These are phyloP conservation scores for Solea solea DNA, from an alignment of 2,113 vertebrate genomes.

Conservation along the genomic window DNA sequence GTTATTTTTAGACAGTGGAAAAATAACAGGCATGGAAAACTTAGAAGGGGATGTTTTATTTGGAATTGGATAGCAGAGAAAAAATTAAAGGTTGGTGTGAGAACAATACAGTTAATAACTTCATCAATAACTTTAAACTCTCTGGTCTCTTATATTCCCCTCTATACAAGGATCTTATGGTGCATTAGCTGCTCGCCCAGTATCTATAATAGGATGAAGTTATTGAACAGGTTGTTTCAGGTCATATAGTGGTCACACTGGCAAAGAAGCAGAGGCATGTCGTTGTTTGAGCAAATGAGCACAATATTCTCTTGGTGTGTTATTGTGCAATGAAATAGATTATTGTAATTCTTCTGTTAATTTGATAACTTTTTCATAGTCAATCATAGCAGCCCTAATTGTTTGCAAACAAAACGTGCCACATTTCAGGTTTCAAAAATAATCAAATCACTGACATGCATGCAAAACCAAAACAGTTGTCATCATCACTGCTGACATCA, in stretches of 20 bases:
- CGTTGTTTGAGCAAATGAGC: no score
- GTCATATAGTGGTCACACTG: no score
- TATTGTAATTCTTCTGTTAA: not conserved
- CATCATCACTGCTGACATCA: no score
- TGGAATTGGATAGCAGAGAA: constrained; percentile 22
- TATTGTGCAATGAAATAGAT: no score
- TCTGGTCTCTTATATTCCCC: constrained; percentile 17
- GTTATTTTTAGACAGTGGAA: not conserved
- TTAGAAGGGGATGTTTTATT: constrained; percentile 17
- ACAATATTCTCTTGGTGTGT: no score
- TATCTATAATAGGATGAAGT: no score
- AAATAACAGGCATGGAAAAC: not conserved
- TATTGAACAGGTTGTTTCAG: no score
- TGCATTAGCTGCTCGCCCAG: not conserved
- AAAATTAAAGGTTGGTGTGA: constrained; percentile 21
- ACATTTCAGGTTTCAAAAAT: not conserved
- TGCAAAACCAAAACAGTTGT: not conserved
- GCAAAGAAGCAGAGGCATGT: no score
- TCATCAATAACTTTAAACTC: constrained; percentile 16
- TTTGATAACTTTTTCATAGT: not conserved
- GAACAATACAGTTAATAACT: constrained; percentile 20
- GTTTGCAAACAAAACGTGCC: not conserved
- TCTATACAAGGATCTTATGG: constrained; percentile 34
- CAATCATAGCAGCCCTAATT: not conserved
- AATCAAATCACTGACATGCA: not conserved